Conservation (phyloP, 2,113 vertebrate genomes). For the Paraplagusia blochii region DNA sequence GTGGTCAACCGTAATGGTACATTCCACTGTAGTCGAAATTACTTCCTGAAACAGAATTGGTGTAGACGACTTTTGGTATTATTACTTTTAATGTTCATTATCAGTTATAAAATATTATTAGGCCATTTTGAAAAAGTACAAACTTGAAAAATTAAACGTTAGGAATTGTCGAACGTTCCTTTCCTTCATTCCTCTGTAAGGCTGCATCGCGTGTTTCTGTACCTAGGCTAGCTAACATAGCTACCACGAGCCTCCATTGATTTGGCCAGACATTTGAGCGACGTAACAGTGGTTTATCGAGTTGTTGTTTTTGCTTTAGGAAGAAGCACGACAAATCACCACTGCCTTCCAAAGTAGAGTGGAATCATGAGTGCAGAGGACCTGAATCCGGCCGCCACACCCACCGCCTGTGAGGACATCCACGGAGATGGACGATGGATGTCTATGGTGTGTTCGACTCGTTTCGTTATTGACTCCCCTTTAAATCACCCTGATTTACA, state of each 20-base stretch:
- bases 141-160: not conserved
- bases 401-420: constrained; percentile 77
- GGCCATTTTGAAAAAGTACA: not conserved
- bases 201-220: constrained; percentile 16
- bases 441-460: constrained; percentile 80
- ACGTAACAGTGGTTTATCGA: not conserved
- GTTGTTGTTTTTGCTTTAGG: constrained; percentile 1
- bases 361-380: constrained; percentile 79
- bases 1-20: constrained; percentile 41
- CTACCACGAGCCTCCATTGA: constrained; percentile 27
- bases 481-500: no score
- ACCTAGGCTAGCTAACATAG: constrained; percentile 47
- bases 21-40: constrained; percentile 24
- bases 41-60: constrained; percentile 66
- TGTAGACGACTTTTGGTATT: constrained; percentile 52
- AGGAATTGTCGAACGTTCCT: not conserved
- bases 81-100: constrained; percentile 14
- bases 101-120: constrained; percentile 2
- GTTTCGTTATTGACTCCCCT: no score
- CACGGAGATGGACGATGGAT: constrained; percentile 90
- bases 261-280: constrained; percentile 4
- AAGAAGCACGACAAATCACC: constrained; percentile 11
- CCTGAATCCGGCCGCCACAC: constrained; percentile 83
- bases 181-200: constrained; percentile 8
- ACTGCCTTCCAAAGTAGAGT: constrained; percentile 36